phyloP scores from a whole-genome alignment of 2,797 vertebrate species.

The Choloepus didactylus region DNA sequence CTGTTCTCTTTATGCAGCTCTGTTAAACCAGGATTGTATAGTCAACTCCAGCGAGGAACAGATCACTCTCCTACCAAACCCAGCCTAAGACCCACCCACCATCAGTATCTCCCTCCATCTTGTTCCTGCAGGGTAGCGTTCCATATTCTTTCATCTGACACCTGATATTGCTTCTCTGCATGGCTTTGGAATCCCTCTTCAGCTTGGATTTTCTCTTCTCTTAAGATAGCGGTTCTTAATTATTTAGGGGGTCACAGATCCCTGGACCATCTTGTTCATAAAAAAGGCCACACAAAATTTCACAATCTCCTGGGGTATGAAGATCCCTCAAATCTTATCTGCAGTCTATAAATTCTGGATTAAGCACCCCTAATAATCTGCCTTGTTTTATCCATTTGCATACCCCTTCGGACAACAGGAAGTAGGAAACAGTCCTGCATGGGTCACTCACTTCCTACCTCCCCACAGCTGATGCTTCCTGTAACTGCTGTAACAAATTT shows the following conservation, averaged over 20 bases:
- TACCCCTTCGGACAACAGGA: neutral
- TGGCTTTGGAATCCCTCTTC: neutral
- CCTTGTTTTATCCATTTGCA: neutral
- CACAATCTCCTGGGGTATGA: neutral
- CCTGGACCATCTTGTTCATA: neutral
- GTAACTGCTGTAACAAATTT: neutral
- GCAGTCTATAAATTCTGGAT: neutral
- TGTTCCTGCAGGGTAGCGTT: neutral
- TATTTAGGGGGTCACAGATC: neutral
- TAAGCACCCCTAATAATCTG: neutral
- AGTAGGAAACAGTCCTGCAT: neutral
- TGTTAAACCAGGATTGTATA: neutral
- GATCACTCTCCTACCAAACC: neutral
- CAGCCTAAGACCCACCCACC: too few species aligned
- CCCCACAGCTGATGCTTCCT: neutral
- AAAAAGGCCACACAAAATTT: neutral
- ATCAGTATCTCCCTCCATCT: rapidly evolving
- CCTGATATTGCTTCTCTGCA: neutral
- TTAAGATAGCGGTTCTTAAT: neutral
- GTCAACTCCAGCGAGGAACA: neutral
- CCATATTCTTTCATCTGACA: neutral
- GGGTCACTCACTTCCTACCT: neutral
- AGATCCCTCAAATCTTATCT: neutral
- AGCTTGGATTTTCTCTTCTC: neutral
- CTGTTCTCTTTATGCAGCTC: neutral